A percentile compares a stretch with the other conserved stretches of the same genome.
phyloP scores from a whole-genome alignment of 1,140 invertebrate species.

The Drosophila lacteicornis region DNA sequence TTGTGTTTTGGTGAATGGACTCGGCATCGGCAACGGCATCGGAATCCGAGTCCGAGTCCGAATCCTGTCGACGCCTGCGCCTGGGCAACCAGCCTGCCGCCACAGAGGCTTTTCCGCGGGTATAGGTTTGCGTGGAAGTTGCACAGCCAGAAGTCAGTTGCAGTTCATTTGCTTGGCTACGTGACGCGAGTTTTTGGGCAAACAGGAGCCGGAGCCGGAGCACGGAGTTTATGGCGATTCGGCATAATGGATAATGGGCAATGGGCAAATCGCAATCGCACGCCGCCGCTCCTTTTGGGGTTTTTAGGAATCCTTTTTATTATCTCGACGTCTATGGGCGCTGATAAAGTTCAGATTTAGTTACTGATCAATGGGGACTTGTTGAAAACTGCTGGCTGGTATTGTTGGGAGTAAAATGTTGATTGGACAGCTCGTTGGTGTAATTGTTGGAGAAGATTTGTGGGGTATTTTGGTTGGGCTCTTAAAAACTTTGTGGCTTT shows the following conservation, averaged over 20 bases:
- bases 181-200: conserved; percentile 41
- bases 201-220: neutral
- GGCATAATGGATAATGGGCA: conserved; percentile 25
- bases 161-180: conserved; percentile 60
- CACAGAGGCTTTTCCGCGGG: conserved; percentile 3
- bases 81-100: conserved; percentile 1
- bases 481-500: no score
- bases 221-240: neutral
- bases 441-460: neutral
- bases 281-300: neutral
- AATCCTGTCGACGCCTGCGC: conserved; percentile 40
- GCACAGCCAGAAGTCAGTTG: conserved; percentile 51
- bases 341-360: neutral
- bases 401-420: neutral
- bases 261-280: conserved; percentile 12
- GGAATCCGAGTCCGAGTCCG: conserved; percentile 8
- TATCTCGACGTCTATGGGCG: neutral
- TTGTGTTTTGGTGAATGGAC: conserved; percentile 62
- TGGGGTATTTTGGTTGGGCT: neutral
- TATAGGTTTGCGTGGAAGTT: neutral
- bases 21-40: conserved; percentile 9
- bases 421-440: neutral
- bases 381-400: neutral
- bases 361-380: conserved; percentile 14
- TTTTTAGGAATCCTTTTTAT: conserved; percentile 20